Percentiles rank a stretch among this genome's conserved stretches.
Evolutionary conservation across 2,797 vertebrate genomes (phyloP).

Genomic region (Zenarchopterus dispar): DNA sequence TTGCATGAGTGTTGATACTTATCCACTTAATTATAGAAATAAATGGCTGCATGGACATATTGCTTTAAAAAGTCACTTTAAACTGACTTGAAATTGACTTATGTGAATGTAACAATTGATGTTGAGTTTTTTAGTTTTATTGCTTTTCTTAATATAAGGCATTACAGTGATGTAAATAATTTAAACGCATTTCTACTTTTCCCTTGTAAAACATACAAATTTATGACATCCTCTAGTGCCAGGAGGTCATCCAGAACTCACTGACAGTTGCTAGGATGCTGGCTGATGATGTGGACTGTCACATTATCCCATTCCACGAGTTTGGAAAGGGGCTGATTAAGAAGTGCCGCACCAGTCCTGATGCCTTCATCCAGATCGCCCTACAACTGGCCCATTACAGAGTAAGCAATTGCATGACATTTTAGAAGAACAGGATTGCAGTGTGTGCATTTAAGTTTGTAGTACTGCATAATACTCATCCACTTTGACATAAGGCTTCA

Average conservation of each 20-base stretch:
- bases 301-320: slow-evolving; percentile 85
- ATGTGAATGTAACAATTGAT: too few relatives aligned
- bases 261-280: slow-evolving; percentile 84
- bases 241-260: slow-evolving; percentile 86
- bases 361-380: slow-evolving; percentile 93
- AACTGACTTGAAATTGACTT: too few relatives aligned
- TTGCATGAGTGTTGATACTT: too few relatives aligned
- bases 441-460: too few relatives aligned
- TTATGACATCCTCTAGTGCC: slow-evolving; percentile 81
- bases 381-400: slow-evolving; percentile 95
- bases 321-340: slow-evolving; percentile 97
- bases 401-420: slow-evolving; percentile 66
- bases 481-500: background rate
- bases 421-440: too few relatives aligned
- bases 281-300: slow-evolving; percentile 91
- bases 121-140: too few relatives aligned
- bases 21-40: too few relatives aligned
- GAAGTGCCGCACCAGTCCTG: slow-evolving; percentile 91
- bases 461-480: too few relatives aligned
- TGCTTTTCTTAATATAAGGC: background rate
- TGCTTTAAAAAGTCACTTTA: too few relatives aligned
- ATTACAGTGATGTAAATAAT: background rate
- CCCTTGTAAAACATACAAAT: slow-evolving; percentile 12
- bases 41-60: too few relatives aligned
- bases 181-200: background rate